Evolutionary conservation across 2,888 invertebrate species (phyloP).

Genomic region (Agonopterix heracliana): DNA sequence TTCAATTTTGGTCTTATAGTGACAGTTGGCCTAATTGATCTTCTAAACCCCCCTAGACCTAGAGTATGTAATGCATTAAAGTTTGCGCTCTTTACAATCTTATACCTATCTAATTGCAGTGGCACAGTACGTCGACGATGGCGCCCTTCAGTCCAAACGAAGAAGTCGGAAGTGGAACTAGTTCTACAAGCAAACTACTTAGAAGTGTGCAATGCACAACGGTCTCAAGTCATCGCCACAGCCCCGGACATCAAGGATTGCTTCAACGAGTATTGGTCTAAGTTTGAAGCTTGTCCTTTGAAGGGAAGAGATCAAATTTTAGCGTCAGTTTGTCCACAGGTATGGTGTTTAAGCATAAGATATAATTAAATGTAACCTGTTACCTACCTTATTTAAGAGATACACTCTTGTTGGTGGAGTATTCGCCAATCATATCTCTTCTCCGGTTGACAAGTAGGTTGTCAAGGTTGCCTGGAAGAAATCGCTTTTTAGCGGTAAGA

Average conservation of each 20-base stretch:
- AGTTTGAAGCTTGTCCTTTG: conserved; percentile 78
- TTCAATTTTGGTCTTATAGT: no score
- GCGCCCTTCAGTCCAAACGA: conserved; percentile 77
- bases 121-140: conserved; percentile 86
- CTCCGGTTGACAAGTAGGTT: no score
- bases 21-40: no score
- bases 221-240: conserved; percentile 62
- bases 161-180: conserved; percentile 81
- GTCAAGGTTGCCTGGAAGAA: no score
- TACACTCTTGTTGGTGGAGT: no score
- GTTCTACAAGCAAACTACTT: conserved; percentile 83
- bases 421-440: no score
- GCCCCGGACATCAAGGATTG: conserved; percentile 81
- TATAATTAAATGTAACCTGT: no score
- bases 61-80: no score
- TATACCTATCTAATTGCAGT: conserved; percentile 66
- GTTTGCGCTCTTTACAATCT: background rate
- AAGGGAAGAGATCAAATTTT: conserved; percentile 86
- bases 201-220: conserved; percentile 76
- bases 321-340: conserved; percentile 89
- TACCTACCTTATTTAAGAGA: no score
- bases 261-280: conserved; percentile 84
- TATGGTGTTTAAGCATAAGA: conserved; percentile 30
- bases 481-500: no score
- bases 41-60: no score